Base-by-base conservation (phyloP, 37 sponge, comb jelly and placozoan genomes). In the Ephydatia muelleri region DNA sequence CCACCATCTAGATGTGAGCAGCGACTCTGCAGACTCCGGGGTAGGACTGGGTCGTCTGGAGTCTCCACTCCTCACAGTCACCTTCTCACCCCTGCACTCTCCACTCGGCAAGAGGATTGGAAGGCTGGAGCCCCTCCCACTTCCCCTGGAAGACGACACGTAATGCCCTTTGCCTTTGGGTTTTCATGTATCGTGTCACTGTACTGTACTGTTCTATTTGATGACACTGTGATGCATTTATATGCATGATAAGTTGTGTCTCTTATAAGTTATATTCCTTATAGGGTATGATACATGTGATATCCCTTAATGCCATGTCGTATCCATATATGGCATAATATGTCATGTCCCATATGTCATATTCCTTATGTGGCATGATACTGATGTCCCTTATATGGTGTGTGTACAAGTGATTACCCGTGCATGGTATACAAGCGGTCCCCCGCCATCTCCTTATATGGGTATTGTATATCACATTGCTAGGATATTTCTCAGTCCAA, bases 11-110 rank as follows among this genome's bases (percentile, higher is more conserved):
- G 84, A 74, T 73, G 80, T 79, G 30, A 82, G 83, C 27, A 35
- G 27, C n/a, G 82, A 85, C 19, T 87, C 88, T 11, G 77, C 39
- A 12, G 91, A 91, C 68, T 91, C 91, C 71, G 91, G 91, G 4
- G 40, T 87, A 30, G 84, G 69, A 23, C 84, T 81, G 47, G 82
- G 79, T 65, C 67, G 75, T 29, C 67, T 92, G 77, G 92, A 92
- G 89, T 92, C 92, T 26, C 92, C 92, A 34, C 71, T 47, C 35
- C 26, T 83, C 68, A 82, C 79, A 48, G 73, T 32, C 34, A 30
- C 25, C 30, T 66, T 75, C 38, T 68, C 72, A 49, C 38, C 68
- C 34, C 64, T 73, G 29, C 82, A 32, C 3, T 68, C 82, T 33
- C 75, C 48, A n/a, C 40, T 65, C 40, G 47, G 77, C 70, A 29